Conservation (phyloP, 2,113 vertebrate species). For the Tinamus guttatus region DNA sequence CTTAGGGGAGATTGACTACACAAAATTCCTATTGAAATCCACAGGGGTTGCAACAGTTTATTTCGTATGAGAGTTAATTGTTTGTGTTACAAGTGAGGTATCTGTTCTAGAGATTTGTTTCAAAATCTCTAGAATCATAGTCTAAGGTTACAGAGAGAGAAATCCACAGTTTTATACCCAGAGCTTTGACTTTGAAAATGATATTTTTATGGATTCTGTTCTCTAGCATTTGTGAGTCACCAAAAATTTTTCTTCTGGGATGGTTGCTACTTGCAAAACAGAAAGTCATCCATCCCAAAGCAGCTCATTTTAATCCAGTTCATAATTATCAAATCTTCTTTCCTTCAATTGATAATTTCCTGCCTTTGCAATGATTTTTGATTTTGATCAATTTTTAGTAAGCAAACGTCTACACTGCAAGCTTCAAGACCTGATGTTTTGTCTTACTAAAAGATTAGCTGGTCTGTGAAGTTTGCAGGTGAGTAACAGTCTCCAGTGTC, state of each 20-base stretch:
- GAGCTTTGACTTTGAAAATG: neutral
- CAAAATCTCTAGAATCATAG: neutral
- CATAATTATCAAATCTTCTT: neutral
- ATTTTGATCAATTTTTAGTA: neutral
- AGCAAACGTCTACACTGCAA: neutral
- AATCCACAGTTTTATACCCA: neutral
- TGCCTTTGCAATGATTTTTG: neutral
- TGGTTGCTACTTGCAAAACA: neutral
- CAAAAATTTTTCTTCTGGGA: neutral
- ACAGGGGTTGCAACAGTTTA: neutral
- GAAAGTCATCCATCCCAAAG: neutral
- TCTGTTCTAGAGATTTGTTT: neutral
- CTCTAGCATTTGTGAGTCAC: neutral
- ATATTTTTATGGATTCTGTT: neutral
- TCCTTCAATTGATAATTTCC: neutral
- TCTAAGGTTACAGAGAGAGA: neutral
- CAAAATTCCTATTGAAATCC: neutral
- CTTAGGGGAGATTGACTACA: neutral
- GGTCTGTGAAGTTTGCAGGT: neutral
- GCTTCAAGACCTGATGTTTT: neutral
- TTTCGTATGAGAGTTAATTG: neutral
- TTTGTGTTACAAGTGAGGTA: accelerated
- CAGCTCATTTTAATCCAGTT: neutral
- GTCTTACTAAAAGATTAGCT: neutral
- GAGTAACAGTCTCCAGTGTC: accelerated